Percentiles rank a stretch among this genome's conserved stretches.
These are phyloP conservation scores for Chironomus tepperi DNA, from an alignment of 1,140 invertebrate species.

Conservation along the genomic window DNA sequence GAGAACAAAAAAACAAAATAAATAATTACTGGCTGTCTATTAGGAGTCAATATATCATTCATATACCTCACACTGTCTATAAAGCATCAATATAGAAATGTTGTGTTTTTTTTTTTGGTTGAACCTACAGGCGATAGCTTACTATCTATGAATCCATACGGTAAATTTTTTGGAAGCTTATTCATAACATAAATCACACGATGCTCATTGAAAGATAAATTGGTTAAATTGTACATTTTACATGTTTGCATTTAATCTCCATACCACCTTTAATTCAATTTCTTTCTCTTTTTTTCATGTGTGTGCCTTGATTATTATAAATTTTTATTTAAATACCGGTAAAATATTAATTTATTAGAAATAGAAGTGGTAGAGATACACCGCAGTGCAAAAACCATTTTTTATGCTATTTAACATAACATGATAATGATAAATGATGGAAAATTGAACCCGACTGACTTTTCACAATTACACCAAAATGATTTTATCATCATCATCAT, in stretches of 20 bases:
- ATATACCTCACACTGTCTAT: constrained; percentile 12
- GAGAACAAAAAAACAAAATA: background rate
- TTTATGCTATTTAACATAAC: background rate
- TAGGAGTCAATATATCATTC: constrained; percentile 23
- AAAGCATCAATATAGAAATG: background rate
- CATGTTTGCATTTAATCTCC: background rate
- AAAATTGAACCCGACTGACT: constrained; percentile 6
- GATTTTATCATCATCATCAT: background rate
- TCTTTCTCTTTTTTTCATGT: background rate
- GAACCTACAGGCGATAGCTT: background rate
- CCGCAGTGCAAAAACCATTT: constrained; percentile 6
- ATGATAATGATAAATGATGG: background rate
- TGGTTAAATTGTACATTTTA: background rate
- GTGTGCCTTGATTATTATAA: background rate
- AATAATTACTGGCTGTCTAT: constrained; percentile 21
- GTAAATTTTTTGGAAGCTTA: background rate
- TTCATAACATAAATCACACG: background rate
- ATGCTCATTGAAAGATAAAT: constrained; percentile 9
- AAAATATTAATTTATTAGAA: constrained; percentile 1
- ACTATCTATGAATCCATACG: background rate
- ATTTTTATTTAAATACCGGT: constrained; percentile 13
- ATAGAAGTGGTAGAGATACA: constrained; percentile 7
- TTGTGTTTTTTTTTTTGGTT: no score
- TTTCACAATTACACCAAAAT: constrained; percentile 13
- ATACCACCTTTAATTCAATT: background rate